Conservation (phyloP, 2,113 vertebrate species). For the Trinectes maculatus region DNA sequence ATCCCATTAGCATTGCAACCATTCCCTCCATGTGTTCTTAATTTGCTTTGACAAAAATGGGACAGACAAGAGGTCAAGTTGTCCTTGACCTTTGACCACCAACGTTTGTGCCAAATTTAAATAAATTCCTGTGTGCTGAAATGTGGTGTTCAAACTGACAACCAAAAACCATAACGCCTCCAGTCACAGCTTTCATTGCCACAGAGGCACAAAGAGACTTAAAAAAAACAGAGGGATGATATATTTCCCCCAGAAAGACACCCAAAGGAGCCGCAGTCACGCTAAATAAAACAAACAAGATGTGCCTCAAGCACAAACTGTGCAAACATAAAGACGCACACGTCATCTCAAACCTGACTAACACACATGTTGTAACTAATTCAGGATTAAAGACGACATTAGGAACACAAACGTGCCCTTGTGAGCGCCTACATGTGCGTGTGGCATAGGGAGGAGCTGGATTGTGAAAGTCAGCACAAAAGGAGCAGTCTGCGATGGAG, state of each 20-base stretch:
- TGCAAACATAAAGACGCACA: not conserved
- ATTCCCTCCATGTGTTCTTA: too few relatives aligned
- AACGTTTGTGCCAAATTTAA: too few relatives aligned
- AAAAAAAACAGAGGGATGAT: not conserved
- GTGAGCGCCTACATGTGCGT: constrained; percentile 19
- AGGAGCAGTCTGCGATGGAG: constrained; percentile 44
- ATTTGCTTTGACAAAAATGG: too few relatives aligned
- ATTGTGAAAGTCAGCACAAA: constrained; percentile 38
- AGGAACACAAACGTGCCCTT: constrained; percentile 2
- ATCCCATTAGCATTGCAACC: too few relatives aligned
- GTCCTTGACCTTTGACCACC: too few relatives aligned
- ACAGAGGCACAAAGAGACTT: not conserved
- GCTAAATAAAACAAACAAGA: too few relatives aligned
- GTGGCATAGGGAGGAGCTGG: constrained; percentile 6
- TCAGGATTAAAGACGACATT: constrained; percentile 19
- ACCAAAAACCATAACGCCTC: not conserved
- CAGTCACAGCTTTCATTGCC: not conserved
- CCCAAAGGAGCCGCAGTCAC: too few relatives aligned
- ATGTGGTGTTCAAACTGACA: too few relatives aligned
- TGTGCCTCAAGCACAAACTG: too few relatives aligned
- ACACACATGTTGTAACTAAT: constrained; percentile 5
- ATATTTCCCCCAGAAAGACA: too few relatives aligned
- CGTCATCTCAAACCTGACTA: constrained; percentile 6
- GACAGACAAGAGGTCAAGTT: too few relatives aligned
- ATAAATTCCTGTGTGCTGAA: too few relatives aligned